Conservation (phyloP, 2,797 vertebrate species). For the Gadopsis bispinosus region DNA sequence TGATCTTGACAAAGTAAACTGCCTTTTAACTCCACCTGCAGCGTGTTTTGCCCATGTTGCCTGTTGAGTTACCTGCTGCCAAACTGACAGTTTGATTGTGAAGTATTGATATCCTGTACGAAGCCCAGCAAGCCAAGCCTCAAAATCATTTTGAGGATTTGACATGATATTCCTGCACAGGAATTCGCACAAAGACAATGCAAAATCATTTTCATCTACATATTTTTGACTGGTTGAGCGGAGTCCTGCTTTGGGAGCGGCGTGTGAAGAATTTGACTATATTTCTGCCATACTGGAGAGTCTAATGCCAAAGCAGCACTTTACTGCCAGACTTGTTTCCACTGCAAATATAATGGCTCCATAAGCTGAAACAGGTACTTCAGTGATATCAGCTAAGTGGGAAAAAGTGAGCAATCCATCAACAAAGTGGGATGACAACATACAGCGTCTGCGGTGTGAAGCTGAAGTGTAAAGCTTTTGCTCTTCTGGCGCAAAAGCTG, state of each 20-base stretch:
- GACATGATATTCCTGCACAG: neutral
- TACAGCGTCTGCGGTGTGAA: slow-evolving; percentile 20
- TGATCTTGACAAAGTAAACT: slow-evolving; percentile 28
- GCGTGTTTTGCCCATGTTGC: slow-evolving; percentile 12
- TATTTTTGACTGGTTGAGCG: neutral
- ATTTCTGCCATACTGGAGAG: slow-evolving; percentile 6
- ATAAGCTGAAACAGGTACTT: slow-evolving; percentile 26
- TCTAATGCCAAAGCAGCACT: slow-evolving; percentile 24
- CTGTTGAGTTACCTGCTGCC: slow-evolving; percentile 30
- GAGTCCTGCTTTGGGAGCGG: neutral
- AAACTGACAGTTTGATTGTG: slow-evolving; percentile 35
- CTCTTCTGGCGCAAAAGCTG: slow-evolving; percentile 25
- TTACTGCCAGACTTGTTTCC: slow-evolving; percentile 32
- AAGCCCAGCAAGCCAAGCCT: slow-evolving; percentile 8
- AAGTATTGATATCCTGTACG: slow-evolving; percentile 22
- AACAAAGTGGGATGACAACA: slow-evolving; percentile 31
- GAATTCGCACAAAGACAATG: slow-evolving; percentile 6
- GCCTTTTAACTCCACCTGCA: slow-evolving; percentile 31
- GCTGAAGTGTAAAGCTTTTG: slow-evolving; percentile 48
- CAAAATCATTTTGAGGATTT: slow-evolving; percentile 22
- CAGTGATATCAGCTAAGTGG: slow-evolving; percentile 17
- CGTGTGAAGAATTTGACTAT: neutral
- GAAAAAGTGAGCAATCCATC: slow-evolving; percentile 52
- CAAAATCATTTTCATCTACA: neutral
- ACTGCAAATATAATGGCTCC: slow-evolving; percentile 1